A percentile compares a stretch with the other conserved stretches of the same genome.
phyloP scores from a whole-genome alignment of 2,888 invertebrate species.

The Ichneumoninae sp. region DNA sequence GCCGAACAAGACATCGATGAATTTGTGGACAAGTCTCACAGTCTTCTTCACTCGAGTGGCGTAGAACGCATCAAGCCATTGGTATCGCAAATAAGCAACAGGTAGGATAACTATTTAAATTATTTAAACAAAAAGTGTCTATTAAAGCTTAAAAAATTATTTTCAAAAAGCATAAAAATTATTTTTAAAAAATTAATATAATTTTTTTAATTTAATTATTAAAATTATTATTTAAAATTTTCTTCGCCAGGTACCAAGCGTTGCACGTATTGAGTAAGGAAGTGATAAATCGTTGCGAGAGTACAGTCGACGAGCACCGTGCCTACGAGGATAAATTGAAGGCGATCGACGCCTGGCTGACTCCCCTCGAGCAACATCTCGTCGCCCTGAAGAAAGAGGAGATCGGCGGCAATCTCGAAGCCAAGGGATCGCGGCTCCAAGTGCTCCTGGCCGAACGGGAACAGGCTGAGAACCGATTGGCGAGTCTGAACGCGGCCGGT shows the following conservation, averaged over 20 bases:
- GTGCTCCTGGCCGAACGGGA: constrained; percentile 92
- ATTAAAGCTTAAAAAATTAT: constrained; percentile 1
- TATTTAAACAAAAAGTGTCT: background rate
- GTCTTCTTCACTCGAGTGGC: constrained; percentile 92
- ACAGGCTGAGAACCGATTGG: constrained; percentile 92
- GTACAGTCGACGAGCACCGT: constrained; percentile 92
- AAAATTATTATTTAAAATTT: background rate
- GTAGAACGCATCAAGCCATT: constrained; percentile 94
- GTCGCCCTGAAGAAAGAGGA: constrained; percentile 88
- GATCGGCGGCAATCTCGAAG: constrained; percentile 86
- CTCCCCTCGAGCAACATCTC: constrained; percentile 90
- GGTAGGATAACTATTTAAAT: constrained; percentile 80
- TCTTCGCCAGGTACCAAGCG: constrained; percentile 88
- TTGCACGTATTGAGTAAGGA: constrained; percentile 93
- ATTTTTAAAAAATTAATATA: background rate
- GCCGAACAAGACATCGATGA: constrained; percentile 94
- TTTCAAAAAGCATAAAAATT: too few species aligned
- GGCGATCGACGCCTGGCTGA: constrained; percentile 91
- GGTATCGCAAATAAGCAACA: constrained; percentile 94
- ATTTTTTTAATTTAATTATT: background rate
- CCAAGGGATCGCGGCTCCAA: constrained; percentile 89
- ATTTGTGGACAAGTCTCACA: constrained; percentile 95
- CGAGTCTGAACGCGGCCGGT: constrained; percentile 90
- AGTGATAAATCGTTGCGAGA: constrained; percentile 93
- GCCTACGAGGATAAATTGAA: constrained; percentile 91